Base-by-base conservation (phyloP, 2,113 vertebrate species). In the Marmota monax region DNA sequence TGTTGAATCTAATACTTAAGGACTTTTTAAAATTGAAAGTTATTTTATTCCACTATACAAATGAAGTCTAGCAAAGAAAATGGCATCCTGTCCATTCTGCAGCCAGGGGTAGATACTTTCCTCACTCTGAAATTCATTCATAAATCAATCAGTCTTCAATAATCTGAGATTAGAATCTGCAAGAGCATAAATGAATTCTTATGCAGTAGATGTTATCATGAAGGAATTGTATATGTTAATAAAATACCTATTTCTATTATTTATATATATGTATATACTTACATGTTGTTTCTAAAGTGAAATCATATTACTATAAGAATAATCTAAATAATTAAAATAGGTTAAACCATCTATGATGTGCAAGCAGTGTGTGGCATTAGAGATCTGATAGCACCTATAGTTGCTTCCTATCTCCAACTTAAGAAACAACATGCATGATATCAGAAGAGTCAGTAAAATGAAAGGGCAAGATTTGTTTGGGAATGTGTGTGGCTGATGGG, bases 331-430 rank as follows among this genome's bases (percentile, higher is more conserved):
- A 32, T 45, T 23, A 89, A 4, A 67, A 45, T 63, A 73, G 16
- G 4, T 53, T 48, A 63, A 87, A 86, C 39, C 2, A 0, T 39
- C 16, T n/a, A 39, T 51, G n/a, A 13, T 73, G 37, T 17, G 2
- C 4, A 74, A 84, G n/a, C 12, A 56, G 13, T 11, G 2, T 45
- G 5, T 56, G 16, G 77, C 1, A 4, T 34, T 61, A n/a, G 5
- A 76, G 18, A 83, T 0, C 2, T 10, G 11, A 61, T 2, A 78
- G 2, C 7, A 1, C 12, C 3, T 51, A 67, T n/a, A 67, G 4
- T 7, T 84, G 22, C 6, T 73, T 65, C 16, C 42, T 23, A 45
- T 5, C 23, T 56, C 12, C 58, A 27, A 53, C 4, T 89, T 23
- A 78, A 86, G n/a, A 42, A 92, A 53, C 51, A 53, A 53, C 51